Percentiles rank a stretch among this genome's conserved stretches.
Conservation (phyloP, 2,113 vertebrate species). For the Lagenorhynchus albirostris region DNA sequence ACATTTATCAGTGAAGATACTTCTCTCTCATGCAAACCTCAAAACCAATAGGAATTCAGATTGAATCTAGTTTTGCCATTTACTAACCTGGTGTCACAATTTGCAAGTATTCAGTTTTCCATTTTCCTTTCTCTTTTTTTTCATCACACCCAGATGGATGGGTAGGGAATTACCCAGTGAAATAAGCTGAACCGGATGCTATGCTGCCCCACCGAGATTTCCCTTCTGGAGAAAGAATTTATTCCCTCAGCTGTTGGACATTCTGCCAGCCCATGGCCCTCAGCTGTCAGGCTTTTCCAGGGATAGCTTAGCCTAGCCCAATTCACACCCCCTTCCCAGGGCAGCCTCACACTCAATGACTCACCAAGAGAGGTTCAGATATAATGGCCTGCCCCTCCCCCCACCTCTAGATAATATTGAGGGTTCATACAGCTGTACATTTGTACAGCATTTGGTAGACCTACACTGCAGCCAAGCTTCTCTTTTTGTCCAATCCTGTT, state of each 20-base stretch:
- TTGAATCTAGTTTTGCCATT: neutral
- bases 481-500: neutral
- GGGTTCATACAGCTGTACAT: neutral
- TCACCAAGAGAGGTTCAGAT: neutral
- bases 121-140: neutral
- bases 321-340: neutral
- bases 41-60: neutral
- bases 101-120: neutral
- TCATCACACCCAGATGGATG: neutral
- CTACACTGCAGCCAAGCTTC: neutral
- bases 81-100: neutral
- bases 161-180: neutral
- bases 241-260: neutral
- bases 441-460: neutral
- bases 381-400: fast-evolving
- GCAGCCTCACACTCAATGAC: neutral
- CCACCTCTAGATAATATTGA: neutral
- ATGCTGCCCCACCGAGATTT: neutral
- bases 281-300: neutral
- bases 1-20: neutral
- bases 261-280: neutral
- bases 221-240: neutral
- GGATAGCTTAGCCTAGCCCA: neutral
- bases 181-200: neutral
- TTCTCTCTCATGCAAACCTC: neutral